Conservation (phyloP, 2,797 vertebrate species). For the Sardinella longiceps region DNA sequence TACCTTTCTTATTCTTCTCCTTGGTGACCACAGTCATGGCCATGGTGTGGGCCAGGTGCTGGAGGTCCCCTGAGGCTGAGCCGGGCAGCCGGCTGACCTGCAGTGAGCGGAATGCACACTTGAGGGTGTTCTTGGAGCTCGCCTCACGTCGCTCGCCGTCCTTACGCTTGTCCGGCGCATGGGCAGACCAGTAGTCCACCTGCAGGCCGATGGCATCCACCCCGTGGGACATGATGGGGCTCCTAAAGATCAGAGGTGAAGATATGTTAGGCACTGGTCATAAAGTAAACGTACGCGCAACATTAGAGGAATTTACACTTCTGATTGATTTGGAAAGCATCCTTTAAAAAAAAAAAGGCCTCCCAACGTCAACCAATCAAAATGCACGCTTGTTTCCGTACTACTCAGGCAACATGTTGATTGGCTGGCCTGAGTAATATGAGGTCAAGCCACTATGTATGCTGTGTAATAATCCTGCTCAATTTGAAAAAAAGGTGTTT, state of each 20-base stretch:
- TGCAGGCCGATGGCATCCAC: conserved; percentile 85
- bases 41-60: conserved; percentile 77
- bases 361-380: too few species aligned
- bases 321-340: too few species aligned
- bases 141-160: conserved; percentile 82
- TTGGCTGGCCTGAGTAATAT: too few species aligned
- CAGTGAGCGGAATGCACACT: conserved; percentile 84
- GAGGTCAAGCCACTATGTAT: too few species aligned
- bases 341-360: too few species aligned
- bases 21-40: conserved; percentile 88
- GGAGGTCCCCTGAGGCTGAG: conserved; percentile 61
- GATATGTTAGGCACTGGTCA: too few species aligned
- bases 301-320: too few species aligned
- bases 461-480: too few species aligned
- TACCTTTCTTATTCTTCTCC: conserved; percentile 90
- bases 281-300: too few species aligned
- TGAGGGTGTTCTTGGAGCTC: conserved; percentile 83
- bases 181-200: conserved; percentile 85
- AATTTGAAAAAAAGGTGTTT: too few species aligned
- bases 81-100: conserved; percentile 82
- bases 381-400: too few species aligned
- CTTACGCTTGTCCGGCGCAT: conserved; percentile 75
- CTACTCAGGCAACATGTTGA: too few species aligned
- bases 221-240: conserved; percentile 69
- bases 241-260: conserved; percentile 48